Conservation (phyloP, 1,140 invertebrate species). For the Meteorus sp. region DNA sequence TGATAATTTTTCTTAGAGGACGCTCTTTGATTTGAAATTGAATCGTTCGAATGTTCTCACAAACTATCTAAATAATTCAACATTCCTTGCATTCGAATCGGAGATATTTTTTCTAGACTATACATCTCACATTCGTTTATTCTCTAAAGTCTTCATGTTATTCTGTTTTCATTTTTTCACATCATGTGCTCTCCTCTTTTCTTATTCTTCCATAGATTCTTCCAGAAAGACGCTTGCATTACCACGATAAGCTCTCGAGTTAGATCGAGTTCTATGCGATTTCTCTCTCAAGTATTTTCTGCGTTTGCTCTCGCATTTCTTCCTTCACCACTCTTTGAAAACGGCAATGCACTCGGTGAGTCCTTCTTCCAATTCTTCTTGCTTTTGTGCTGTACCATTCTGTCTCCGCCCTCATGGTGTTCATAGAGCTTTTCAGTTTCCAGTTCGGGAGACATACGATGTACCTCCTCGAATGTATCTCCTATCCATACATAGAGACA, state of each 20-base stretch:
- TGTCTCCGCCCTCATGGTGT: slow-evolving; percentile 22
- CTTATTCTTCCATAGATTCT: slow-evolving; percentile 16
- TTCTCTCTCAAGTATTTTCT: too few species aligned
- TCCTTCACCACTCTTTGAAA: background rate
- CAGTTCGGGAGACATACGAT: slow-evolving; percentile 22
- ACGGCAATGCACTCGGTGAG: slow-evolving; percentile 10
- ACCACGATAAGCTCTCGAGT: slow-evolving; percentile 25
- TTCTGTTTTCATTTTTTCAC: slow-evolving; percentile 13
- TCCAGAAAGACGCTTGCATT: slow-evolving; percentile 24
- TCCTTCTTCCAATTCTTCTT: slow-evolving; percentile 6
- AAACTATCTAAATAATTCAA: too few species aligned
- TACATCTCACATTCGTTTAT: background rate
- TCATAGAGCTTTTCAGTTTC: slow-evolving; percentile 21
- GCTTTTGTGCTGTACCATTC: slow-evolving; percentile 7
- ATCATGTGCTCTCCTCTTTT: background rate
- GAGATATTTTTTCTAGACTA: too few species aligned
- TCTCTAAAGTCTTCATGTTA: slow-evolving; percentile 16
- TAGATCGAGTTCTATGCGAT: slow-evolving; percentile 27
- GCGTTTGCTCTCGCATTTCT: slow-evolving; percentile 4
- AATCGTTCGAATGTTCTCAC: too few species aligned
- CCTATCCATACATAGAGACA: background rate
- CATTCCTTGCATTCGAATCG: too few species aligned
- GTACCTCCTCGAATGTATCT: slow-evolving; percentile 5
- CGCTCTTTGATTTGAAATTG: too few species aligned
- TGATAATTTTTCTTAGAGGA: too few species aligned